These are phyloP conservation scores for Colostygia pectinataria DNA, from an alignment of 2,888 invertebrate genomes.

Conservation along the genomic window DNA sequence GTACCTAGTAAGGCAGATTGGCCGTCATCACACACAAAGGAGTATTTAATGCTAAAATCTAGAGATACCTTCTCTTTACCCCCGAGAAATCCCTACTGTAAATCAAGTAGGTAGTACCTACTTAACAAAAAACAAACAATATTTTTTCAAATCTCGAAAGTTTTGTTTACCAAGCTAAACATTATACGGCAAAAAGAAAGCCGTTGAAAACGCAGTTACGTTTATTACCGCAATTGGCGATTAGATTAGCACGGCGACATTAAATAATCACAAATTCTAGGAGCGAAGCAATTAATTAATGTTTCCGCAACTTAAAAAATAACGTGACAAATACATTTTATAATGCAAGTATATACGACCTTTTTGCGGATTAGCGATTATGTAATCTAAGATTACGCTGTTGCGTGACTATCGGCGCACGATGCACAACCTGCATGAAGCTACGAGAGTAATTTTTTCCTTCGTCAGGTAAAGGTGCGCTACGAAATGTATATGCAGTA, in stretches of 20 bases:
- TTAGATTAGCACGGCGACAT: slow-evolving; percentile 33
- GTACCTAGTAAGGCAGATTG: no score
- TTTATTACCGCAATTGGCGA: slow-evolving; percentile 29
- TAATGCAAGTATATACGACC: slow-evolving; percentile 2
- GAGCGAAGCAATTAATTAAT: slow-evolving; percentile 29
- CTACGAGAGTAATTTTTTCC: no score
- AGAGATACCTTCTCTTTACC: no score
- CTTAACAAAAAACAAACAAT: no score
- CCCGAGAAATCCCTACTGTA: no score
- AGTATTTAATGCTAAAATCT: no score
- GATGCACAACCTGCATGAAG: no score
- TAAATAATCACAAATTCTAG: slow-evolving; percentile 27
- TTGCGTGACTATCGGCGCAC: slow-evolving; percentile 1
- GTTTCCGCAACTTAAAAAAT: slow-evolving; percentile 43
- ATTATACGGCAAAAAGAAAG: slow-evolving; percentile 22
- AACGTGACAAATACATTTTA: slow-evolving; percentile 33
- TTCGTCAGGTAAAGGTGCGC: no score
- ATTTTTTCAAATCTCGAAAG: no score
- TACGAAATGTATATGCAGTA: no score
- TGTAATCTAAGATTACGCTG: slow-evolving; percentile 1
- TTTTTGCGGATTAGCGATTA: slow-evolving; percentile 1
- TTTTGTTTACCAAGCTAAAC: slow-evolving; percentile 1
- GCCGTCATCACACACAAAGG: no score
- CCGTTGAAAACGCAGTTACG: slow-evolving; percentile 18
- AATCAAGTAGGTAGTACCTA: no score